phyloP scores from a whole-genome alignment of 2,888 invertebrate species.

The Drosophila barbarae region DNA sequence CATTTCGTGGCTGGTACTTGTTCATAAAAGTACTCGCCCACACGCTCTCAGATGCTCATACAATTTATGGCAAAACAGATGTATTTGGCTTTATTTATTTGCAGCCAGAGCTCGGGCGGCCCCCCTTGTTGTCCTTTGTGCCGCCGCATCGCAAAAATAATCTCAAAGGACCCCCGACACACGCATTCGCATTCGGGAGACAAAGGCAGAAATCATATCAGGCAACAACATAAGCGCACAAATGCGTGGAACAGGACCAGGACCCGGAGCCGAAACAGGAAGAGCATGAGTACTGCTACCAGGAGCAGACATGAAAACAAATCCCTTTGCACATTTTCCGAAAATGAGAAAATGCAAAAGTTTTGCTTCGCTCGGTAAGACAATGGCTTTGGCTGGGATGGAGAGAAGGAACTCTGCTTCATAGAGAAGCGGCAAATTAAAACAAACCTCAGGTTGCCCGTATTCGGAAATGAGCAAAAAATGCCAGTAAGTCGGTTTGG shows the following conservation, averaged over 20 bases:
- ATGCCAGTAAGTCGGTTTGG: constrained; percentile 2
- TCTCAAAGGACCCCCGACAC: constrained; percentile 59
- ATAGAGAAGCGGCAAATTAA: constrained; percentile 72
- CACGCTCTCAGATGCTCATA: constrained; percentile 40
- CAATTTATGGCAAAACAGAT: constrained; percentile 74
- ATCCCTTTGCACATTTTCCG: constrained; percentile 75
- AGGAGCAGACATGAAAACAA: constrained; percentile 66
- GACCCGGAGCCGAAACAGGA: constrained; percentile 28
- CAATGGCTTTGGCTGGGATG: constrained; percentile 53
- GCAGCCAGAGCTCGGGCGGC: constrained; percentile 2
- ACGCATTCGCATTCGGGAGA: constrained; percentile 26
- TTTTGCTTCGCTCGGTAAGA: constrained; percentile 56
- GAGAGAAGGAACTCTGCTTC: constrained; percentile 20
- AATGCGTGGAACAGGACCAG: constrained; percentile 54
- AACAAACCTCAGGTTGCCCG: constrained; percentile 76
- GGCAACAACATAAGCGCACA: constrained; percentile 67
- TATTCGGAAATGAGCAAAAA: constrained; percentile 69
- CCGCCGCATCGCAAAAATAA: constrained; percentile 45
- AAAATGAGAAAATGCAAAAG: constrained; percentile 75
- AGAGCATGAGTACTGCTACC: constrained; percentile 25
- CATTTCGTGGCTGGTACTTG: constrained; percentile 33
- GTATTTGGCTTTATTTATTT: constrained; percentile 71
- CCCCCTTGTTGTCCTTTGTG: constrained; percentile 44
- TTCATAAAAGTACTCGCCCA: constrained; percentile 40
- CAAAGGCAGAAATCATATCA: constrained; percentile 71